Percentiles rank a stretch among this genome's conserved stretches.
phyloP scores from a whole-genome alignment of 2,113 vertebrate genomes.

The Neodontobutis hainanensis region DNA sequence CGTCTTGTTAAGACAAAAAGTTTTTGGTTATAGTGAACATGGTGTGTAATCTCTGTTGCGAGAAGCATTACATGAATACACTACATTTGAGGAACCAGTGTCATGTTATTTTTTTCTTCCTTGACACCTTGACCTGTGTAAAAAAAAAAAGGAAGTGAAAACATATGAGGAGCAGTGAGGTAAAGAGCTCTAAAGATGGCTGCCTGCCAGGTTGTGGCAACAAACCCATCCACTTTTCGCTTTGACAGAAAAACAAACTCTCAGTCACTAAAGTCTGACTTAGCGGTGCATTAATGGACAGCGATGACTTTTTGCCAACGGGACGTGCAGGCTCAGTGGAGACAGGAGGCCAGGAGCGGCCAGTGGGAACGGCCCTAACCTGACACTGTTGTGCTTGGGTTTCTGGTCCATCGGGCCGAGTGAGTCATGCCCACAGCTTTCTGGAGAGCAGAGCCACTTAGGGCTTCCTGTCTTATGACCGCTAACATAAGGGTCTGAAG shows the following conservation, averaged over 20 bases:
- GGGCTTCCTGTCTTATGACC: conserved; percentile 48
- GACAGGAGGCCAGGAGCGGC: conserved; percentile 22
- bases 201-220: conserved; percentile 73
- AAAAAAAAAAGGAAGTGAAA: conserved; percentile 53
- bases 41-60: not conserved
- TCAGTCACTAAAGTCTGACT: conserved; percentile 28
- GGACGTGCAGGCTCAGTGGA: conserved; percentile 6
- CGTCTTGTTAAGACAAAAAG: no score
- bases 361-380: conserved; percentile 39
- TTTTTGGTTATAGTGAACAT: no score
- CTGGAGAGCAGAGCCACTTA: conserved; percentile 42
- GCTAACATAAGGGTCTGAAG: not conserved
- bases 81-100: conserved; percentile 52
- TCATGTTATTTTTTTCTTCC: conserved; percentile 63
- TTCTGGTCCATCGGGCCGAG: conserved; percentile 60
- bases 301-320: conserved; percentile 45
- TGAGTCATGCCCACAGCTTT: conserved; percentile 45
- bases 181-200: conserved; percentile 58
- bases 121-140: conserved; percentile 66
- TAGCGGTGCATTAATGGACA: conserved; percentile 53
- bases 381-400: conserved; percentile 60
- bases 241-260: conserved; percentile 70
- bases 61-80: not conserved
- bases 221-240: conserved; percentile 61
- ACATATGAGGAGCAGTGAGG: conserved; percentile 51